Conservation (phyloP, 2,113 vertebrate genomes). For the Asarcornis scutulata region DNA sequence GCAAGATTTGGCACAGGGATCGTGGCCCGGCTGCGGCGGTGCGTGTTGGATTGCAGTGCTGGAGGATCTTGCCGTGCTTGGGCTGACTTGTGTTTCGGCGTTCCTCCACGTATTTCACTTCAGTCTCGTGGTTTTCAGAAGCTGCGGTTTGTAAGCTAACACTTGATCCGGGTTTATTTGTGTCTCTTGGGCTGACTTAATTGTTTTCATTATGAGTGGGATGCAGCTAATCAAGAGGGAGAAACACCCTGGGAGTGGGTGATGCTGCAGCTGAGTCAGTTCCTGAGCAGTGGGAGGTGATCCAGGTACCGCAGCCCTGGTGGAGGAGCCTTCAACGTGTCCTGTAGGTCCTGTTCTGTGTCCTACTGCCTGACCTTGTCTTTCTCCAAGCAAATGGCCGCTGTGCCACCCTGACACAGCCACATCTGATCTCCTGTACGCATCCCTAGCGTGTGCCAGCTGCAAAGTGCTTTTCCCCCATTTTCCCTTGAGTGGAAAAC, state of each 20-base stretch:
- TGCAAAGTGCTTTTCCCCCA: background rate
- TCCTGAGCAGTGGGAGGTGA: background rate
- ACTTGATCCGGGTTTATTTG: background rate
- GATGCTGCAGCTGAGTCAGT: background rate
- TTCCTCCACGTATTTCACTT: background rate
- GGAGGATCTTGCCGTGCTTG: background rate
- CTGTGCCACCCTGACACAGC: background rate
- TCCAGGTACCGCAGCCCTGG: background rate
- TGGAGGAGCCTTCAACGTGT: background rate
- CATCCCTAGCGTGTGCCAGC: fast-evolving
- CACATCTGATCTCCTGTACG: background rate
- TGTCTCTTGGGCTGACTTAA: background rate
- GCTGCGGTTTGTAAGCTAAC: background rate
- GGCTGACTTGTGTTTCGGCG: background rate
- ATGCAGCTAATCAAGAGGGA: background rate
- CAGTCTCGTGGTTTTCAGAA: background rate
- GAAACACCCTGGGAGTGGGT: background rate
- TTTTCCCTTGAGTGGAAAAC: background rate
- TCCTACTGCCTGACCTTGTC: background rate
- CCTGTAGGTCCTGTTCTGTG: background rate
- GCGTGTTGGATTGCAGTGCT: background rate
- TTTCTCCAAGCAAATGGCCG: background rate
- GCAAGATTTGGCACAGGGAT: background rate
- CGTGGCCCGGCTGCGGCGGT: background rate
- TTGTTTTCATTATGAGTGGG: background rate